Evolutionary conservation across 1,140 invertebrate species (phyloP).

Genomic region (Euglossa dilemma): DNA sequence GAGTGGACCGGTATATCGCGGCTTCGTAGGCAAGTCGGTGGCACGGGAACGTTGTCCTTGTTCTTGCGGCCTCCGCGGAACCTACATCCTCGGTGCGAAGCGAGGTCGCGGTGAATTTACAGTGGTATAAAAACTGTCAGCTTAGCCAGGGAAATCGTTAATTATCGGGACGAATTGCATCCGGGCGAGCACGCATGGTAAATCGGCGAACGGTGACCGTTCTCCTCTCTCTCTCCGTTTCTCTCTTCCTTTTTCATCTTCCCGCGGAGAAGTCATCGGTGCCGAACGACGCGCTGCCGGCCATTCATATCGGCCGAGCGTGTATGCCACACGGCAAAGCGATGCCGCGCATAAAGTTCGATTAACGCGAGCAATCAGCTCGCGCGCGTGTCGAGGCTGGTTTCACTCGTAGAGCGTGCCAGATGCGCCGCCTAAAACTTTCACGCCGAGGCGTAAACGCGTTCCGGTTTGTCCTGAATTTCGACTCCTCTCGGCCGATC

Average conservation of each 20-base stretch:
- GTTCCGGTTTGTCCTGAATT: conserved; percentile 18
- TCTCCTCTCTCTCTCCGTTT: background rate
- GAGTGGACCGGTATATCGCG: conserved; percentile 4
- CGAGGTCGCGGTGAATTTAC: conserved; percentile 20
- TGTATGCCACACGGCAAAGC: conserved; percentile 41
- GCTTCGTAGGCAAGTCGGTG: background rate
- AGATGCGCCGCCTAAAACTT: conserved; percentile 61
- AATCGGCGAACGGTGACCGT: background rate
- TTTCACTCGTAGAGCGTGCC: conserved; percentile 25
- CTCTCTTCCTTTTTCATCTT: background rate
- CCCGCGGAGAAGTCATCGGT: background rate
- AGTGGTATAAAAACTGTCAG: conserved; percentile 31
- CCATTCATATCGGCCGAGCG: background rate
- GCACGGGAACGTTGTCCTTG: conserved; percentile 18
- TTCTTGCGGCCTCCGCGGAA: background rate
- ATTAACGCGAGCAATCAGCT: conserved; percentile 60
- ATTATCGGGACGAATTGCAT: conserved; percentile 35
- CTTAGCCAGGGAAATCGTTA: conserved; percentile 33
- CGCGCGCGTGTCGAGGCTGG: conserved; percentile 29
- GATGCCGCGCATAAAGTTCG: conserved; percentile 49
- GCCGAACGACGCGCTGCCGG: background rate
- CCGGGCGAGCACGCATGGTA: background rate
- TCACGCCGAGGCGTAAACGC: conserved; percentile 48
- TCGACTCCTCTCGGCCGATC: conserved; percentile 4
- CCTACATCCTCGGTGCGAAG: background rate